These are phyloP conservation scores for Coturnix japonica DNA, from an alignment of 2,113 vertebrate genomes.

Conservation along the genomic window DNA sequence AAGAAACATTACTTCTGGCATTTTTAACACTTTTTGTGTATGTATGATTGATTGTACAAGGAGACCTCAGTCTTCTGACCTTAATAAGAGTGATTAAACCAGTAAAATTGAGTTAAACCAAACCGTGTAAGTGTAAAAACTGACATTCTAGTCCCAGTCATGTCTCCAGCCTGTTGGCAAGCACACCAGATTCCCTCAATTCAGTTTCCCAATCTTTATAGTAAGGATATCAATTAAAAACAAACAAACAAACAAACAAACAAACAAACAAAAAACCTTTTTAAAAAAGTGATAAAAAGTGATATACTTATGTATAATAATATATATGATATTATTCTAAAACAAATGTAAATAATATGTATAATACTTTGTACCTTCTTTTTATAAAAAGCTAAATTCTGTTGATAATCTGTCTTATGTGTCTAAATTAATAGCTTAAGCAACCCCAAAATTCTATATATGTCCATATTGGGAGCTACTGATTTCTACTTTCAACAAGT, in stretches of 20 bases:
- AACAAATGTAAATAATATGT: no score
- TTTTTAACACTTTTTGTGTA: neutral
- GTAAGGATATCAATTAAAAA: accelerated
- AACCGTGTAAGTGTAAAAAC: neutral
- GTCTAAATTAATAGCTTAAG: neutral
- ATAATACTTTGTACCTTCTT: neutral
- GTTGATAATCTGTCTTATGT: neutral
- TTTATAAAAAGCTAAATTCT: neutral
- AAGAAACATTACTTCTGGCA: neutral
- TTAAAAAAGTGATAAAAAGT: no score
- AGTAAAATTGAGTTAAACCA: neutral
- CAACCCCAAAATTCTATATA: neutral
- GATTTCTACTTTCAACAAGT: neutral
- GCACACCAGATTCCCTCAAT: accelerated
- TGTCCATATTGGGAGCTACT: neutral
- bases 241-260: no score
- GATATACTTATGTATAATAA: neutral
- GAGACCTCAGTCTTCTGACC: neutral
- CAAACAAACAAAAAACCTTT: no score
- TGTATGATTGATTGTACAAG: neutral
- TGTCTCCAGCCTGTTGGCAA: neutral
- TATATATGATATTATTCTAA: no score
- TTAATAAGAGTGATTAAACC: neutral
- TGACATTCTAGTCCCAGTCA: neutral
- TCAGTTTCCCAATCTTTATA: neutral